These are phyloP conservation scores for Ailuropoda melanoleuca DNA, from an alignment of 2,113 vertebrate genomes.

Conservation along the genomic window DNA sequence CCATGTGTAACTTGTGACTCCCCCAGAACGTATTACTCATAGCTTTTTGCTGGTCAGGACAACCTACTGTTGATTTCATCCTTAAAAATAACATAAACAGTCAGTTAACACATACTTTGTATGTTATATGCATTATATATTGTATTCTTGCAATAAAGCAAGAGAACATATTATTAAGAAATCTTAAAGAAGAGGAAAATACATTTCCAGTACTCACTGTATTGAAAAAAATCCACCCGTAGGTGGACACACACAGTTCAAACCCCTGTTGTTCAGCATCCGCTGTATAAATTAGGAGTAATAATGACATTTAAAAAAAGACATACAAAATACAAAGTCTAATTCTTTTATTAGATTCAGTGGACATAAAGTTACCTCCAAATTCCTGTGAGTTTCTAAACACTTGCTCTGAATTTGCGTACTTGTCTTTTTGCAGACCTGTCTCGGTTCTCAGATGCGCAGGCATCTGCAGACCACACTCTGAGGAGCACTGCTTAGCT, in stretches of 20 bases:
- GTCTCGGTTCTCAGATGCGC: neutral
- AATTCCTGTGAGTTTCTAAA: neutral
- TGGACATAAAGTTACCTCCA: neutral
- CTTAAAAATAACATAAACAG: neutral
- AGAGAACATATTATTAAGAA: neutral
- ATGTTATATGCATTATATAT: neutral
- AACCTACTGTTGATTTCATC: neutral
- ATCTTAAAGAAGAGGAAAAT: neutral
- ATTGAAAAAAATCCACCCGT: neutral
- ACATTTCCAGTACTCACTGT: neutral
- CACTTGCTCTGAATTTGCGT: neutral
- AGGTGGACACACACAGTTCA: neutral
- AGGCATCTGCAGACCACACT: neutral
- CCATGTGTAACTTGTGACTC: neutral
- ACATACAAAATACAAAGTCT: neutral
- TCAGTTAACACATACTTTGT: neutral
- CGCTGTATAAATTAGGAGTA: neutral
- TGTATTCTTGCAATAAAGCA: neutral
- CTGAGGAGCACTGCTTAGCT: neutral
- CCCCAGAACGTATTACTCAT: neutral
- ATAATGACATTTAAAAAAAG: neutral
- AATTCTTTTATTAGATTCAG: neutral
- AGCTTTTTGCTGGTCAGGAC: neutral
- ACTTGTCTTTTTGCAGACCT: neutral
- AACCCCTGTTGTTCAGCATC: neutral